These are phyloP conservation scores for Tetragnatha montana DNA, from an alignment of 2,888 invertebrate species.

Conservation along the genomic window DNA sequence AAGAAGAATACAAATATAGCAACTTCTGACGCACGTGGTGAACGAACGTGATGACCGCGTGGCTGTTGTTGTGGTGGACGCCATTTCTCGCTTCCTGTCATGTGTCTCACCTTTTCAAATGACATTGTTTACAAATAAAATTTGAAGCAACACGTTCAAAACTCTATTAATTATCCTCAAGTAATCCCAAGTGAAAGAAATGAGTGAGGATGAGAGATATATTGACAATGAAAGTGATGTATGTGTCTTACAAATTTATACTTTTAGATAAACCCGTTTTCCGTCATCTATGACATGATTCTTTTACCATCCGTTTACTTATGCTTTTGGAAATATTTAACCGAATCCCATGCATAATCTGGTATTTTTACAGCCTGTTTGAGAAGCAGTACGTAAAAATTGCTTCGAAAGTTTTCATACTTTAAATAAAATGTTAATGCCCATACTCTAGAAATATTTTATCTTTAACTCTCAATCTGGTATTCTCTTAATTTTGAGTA, in stretches of 20 bases:
- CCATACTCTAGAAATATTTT: too few species aligned
- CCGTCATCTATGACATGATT: background rate
- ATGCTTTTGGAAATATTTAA: too few species aligned
- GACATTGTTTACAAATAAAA: background rate
- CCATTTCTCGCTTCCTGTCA: slow-evolving; percentile 64
- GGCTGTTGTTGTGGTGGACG: slow-evolving; percentile 69
- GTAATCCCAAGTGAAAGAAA: slow-evolving; percentile 75
- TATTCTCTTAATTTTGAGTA: too few species aligned
- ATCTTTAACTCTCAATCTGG: too few species aligned
- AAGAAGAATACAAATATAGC: slow-evolving; percentile 29
- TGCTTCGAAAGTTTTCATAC: too few species aligned
- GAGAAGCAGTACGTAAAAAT: too few species aligned
- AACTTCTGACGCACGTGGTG: slow-evolving; percentile 64
- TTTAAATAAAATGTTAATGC: too few species aligned
- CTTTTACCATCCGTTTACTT: background rate
- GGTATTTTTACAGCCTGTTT: too few species aligned
- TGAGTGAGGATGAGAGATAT: slow-evolving; percentile 97
- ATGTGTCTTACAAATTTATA: slow-evolving; percentile 78
- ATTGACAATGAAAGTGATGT: slow-evolving; percentile 97
- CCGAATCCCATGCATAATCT: too few species aligned
- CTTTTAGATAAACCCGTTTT: background rate
- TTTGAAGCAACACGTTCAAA: background rate
- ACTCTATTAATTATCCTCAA: background rate
- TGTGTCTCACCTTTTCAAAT: slow-evolving; percentile 24
- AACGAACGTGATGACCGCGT: slow-evolving; percentile 68